Base-by-base conservation (phyloP, 2,888 invertebrate genomes). In the Lasioglossum oenotherae region DNA sequence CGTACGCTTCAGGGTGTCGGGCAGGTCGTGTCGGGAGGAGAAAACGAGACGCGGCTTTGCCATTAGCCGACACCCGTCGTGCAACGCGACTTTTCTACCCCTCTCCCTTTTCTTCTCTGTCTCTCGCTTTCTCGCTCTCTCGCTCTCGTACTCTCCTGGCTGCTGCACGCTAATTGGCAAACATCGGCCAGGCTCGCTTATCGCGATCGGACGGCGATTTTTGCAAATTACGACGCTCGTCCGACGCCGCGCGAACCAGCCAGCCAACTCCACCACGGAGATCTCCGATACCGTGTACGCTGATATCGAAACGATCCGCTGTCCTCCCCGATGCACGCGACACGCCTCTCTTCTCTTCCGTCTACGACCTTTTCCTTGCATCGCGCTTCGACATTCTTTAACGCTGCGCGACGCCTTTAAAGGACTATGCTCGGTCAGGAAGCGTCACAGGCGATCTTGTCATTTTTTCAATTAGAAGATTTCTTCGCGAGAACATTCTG, bases 171-270 rank as follows among this genome's bases (percentile, higher is more conserved):
- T 93, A 93, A 93, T 93, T 93, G 91, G 92, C 91, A 93, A 93
- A 92, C 93, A 93, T 93, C 90, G 87, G 81, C 85, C 81, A 14
- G 49, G 88, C 85, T 69, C 88, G 89, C 90, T 92, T 92, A 93
- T 93, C 93, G 92, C 92, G 94, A 93, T 93, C 93, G 92, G 91
- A 91, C 82, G 76, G 88, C 92, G 92, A 93, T 93, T 93, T 93
- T 93, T 93, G 93, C 94, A 93, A 93, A 93, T 93, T 93, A 93
- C 86, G 86, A 86, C 78, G 86, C 88, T 83, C 82, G 82, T 85
- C 82, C 78, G 82, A 82, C 82, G 81, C 85, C 79, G 88, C 89
- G 84, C 86, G 67, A 73, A 86, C 84, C 87, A 81, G 57, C 80
- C 72, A 46, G 75, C 87, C 89, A 88, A 87, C 89, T 90, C 89